Evolutionary conservation across 2,797 vertebrate species (phyloP).

Genomic region (Jordanella pulchra): DNA sequence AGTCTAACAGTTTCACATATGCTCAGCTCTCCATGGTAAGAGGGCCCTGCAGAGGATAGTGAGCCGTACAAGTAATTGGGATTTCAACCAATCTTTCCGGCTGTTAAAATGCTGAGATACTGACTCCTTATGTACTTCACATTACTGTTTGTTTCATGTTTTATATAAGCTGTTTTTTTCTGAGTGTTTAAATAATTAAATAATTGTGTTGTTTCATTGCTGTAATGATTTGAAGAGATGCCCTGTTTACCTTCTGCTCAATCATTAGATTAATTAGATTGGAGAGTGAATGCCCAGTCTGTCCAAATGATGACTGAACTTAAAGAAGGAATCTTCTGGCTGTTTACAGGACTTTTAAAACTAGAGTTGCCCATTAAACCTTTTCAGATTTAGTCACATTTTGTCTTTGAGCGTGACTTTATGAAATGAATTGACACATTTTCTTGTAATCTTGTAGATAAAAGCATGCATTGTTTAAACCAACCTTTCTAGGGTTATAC

Average conservation of each 20-base stretch:
- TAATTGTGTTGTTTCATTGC: neutral
- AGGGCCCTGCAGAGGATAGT: neutral
- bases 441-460: too few relatives aligned
- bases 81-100: neutral
- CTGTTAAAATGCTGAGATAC: neutral
- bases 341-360: neutral
- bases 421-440: too few relatives aligned
- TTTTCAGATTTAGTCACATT: neutral
- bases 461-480: too few relatives aligned
- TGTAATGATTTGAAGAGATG: neutral
- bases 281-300: neutral
- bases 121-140: neutral
- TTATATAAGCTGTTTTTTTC: neutral
- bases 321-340: neutral
- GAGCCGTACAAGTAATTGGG: neutral
- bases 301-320: neutral
- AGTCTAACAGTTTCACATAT: neutral
- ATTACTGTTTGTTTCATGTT: neutral
- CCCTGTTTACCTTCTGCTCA: neutral
- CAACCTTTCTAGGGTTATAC: too few relatives aligned
- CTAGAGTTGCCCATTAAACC: neutral
- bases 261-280: neutral
- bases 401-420: neutral
- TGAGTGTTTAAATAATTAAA: neutral
- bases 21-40: neutral